A percentile compares a stretch with the other conserved stretches of the same genome.
Evolutionary conservation across 1,140 invertebrate genomes (phyloP).

Genomic region (Conopomorpha cramerella): DNA sequence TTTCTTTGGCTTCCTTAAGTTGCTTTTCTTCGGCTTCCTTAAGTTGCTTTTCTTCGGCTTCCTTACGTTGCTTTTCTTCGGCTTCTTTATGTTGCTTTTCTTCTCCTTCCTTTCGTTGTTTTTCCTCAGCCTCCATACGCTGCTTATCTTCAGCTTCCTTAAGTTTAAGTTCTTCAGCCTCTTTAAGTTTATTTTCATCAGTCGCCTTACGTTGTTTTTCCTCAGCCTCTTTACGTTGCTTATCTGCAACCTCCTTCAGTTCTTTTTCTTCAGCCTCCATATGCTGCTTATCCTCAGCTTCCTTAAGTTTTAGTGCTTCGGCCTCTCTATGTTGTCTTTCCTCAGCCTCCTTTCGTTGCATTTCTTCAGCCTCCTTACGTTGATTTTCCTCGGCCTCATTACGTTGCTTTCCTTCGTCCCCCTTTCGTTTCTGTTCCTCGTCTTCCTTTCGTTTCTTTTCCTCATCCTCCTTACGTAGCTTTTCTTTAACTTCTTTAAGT

Average conservation of each 20-base stretch:
- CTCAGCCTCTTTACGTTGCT: constrained; percentile 10
- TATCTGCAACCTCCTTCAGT: constrained; percentile 9
- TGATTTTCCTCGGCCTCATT: constrained; percentile 12
- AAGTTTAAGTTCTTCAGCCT: no score
- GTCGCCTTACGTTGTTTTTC: no score
- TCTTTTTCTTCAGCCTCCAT: no score
- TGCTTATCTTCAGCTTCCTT: no score
- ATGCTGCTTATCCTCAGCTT: no score
- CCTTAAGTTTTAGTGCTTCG: constrained; percentile 8
- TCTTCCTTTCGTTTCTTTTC: constrained; percentile 13
- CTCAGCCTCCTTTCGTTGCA: constrained; percentile 6
- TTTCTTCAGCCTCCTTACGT: constrained; percentile 13
- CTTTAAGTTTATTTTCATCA: no score
- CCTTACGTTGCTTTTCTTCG: no score
- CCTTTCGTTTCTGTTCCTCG: constrained; percentile 10
- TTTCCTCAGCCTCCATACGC: no score
- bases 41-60: no score
- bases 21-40: no score
- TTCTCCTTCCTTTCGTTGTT: constrained; percentile 9
- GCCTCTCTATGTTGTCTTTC: constrained; percentile 10
- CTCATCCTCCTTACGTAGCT: constrained; percentile 8
- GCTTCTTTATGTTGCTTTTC: no score
- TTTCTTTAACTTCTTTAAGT: constrained; percentile 12
- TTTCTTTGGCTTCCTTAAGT: no score
- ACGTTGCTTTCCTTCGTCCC: constrained; percentile 8